A percentile compares a stretch with the other conserved stretches of the same genome.
Evolutionary conservation across 2,888 invertebrate species (phyloP).

Genomic region (Achlya flavicornis): DNA sequence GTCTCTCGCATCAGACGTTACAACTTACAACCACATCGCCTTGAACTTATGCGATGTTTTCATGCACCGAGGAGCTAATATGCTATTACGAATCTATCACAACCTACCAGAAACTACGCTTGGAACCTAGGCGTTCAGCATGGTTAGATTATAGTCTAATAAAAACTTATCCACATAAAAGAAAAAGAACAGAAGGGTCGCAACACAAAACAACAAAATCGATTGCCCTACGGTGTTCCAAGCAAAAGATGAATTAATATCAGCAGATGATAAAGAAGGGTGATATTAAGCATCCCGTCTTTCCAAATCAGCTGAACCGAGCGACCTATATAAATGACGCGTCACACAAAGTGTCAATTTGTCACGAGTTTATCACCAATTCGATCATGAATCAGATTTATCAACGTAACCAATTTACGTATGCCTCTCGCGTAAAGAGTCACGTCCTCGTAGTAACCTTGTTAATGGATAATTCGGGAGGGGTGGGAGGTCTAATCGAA

Average conservation of each 20-base stretch:
- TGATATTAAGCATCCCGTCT: neutral
- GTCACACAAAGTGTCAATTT: constrained; percentile 20
- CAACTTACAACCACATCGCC: too few relatives aligned
- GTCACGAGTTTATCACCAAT: constrained; percentile 17
- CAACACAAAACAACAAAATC: too few relatives aligned
- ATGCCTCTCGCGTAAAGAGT: neutral
- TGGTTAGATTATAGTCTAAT: too few relatives aligned
- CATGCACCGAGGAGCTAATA: too few relatives aligned
- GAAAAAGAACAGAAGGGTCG: too few relatives aligned
- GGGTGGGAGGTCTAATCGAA: constrained; percentile 27
- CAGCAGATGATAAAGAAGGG: neutral
- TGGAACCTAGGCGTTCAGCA: too few relatives aligned
- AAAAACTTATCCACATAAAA: too few relatives aligned
- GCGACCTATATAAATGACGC: neutral
- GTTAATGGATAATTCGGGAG: neutral
- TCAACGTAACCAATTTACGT: constrained; percentile 5
- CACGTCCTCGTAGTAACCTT: neutral
- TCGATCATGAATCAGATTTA: constrained; percentile 16
- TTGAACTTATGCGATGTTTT: too few relatives aligned
- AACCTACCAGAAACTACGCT: too few relatives aligned
- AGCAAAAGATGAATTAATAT: neutral
- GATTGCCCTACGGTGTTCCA: neutral
- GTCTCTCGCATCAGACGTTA: too few relatives aligned
- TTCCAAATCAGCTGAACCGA: neutral
- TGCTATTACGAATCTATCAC: too few relatives aligned